A percentile compares a stretch with the other conserved stretches of the same genome.
These are phyloP conservation scores for Anguilla megastoma DNA, from an alignment of 2,797 vertebrate species.

Conservation along the genomic window DNA sequence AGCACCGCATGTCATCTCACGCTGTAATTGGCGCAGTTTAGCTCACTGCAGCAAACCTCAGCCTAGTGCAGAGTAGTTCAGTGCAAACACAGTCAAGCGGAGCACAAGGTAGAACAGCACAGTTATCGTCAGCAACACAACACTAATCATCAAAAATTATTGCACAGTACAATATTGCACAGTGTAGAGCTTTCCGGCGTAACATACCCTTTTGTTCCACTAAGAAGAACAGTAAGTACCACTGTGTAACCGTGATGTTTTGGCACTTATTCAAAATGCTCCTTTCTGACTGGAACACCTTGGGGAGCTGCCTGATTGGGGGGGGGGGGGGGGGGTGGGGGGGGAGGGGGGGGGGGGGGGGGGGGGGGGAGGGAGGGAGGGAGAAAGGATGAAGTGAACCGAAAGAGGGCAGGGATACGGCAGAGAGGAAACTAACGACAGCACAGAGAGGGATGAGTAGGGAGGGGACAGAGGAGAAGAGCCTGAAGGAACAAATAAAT, in stretches of 20 bases:
- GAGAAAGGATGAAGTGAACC: not conserved
- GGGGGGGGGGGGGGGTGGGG: too few species aligned
- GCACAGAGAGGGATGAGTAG: not conserved
- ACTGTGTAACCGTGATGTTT: not conserved
- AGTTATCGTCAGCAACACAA: not conserved
- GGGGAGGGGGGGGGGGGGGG: not conserved
- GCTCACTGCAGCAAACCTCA: not conserved
- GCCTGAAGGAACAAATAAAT: constrained; percentile 36
- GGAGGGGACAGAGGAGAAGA: not conserved
- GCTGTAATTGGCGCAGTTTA: not conserved
- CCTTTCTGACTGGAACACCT: not conserved
- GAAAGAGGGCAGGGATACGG: not conserved
- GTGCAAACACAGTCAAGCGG: not conserved
- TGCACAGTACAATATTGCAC: constrained; percentile 23
- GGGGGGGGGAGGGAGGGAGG: not conserved
- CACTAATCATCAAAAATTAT: not conserved
- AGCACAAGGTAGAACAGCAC: constrained; percentile 19
- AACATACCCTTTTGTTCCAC: not conserved
- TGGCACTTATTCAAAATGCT: not conserved
- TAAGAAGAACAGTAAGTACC: not conserved
- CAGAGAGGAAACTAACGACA: not conserved
- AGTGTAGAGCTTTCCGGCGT: not conserved
- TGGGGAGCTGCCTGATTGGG: not conserved
- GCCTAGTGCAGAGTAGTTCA: not conserved
- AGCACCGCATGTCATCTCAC: not conserved